Conservation (phyloP, 2,797 vertebrate species). For the Buceros bicornis region DNA sequence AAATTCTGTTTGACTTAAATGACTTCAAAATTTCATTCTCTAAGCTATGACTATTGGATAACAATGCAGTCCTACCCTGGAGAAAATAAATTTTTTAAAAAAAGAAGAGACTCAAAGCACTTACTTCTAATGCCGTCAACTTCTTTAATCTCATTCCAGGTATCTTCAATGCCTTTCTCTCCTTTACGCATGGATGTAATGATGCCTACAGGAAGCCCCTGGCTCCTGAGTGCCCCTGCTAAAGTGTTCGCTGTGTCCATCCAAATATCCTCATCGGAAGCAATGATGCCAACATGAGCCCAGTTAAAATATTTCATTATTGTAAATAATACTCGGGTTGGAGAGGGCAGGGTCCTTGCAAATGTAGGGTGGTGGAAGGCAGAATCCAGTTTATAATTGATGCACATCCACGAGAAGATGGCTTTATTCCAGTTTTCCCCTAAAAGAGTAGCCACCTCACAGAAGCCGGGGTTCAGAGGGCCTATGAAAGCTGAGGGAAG, state of each 20-base stretch:
- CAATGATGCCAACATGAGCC: conserved; percentile 89
- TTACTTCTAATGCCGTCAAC: conserved; percentile 84
- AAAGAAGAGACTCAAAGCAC: not conserved
- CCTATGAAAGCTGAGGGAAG: conserved; percentile 87
- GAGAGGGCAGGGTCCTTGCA: conserved; percentile 84
- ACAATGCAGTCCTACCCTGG: not conserved
- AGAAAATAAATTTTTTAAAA: not conserved
- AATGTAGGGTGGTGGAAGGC: conserved; percentile 82
- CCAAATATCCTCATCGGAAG: conserved; percentile 90
- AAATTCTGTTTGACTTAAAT: not conserved
- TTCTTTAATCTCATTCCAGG: conserved; percentile 83
- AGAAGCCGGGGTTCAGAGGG: conserved; percentile 90
- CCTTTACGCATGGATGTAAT: conserved; percentile 82
- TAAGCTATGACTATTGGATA: not conserved
- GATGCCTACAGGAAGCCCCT: conserved; percentile 85
- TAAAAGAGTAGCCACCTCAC: conserved; percentile 86
- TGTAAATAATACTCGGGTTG: conserved; percentile 83
- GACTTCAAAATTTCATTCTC: not conserved
- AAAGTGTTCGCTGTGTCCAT: conserved; percentile 85
- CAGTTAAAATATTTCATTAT: conserved; percentile 89
- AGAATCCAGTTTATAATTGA: conserved; percentile 85
- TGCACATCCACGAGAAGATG: conserved; percentile 90
- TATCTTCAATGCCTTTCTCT: conserved; percentile 76
- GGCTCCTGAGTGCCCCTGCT: conserved; percentile 83
- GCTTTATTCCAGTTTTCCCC: conserved; percentile 91